A percentile compares a stretch with the other conserved stretches of the same genome.
Conservation (phyloP, 2,888 invertebrate genomes). For the Tipula helvola region DNA sequence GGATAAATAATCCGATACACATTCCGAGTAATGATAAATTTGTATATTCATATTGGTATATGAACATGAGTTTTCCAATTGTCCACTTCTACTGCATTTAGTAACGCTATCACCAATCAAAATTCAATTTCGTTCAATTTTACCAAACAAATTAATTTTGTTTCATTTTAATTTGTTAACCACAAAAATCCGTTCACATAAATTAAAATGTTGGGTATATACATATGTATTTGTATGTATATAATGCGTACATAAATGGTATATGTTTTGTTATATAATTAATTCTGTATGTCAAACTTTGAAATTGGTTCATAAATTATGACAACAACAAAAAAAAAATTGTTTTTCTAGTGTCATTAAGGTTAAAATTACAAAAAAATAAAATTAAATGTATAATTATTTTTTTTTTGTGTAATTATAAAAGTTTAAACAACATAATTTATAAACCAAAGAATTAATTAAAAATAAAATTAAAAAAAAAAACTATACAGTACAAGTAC, state of each 20-base stretch:
- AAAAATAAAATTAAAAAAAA: not conserved
- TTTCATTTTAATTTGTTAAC: not conserved
- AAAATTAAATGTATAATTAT: not conserved
- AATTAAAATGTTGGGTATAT: not conserved
- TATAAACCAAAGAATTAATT: not conserved
- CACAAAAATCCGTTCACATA: not conserved
- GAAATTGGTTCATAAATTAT: not conserved
- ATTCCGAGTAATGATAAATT: not conserved
- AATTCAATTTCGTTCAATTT: not conserved
- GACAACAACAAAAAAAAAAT: not conserved
- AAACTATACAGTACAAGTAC: not conserved
- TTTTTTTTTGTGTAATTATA: not conserved
- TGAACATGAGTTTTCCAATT: not conserved
- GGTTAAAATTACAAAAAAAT: not conserved
- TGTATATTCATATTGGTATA: not conserved
- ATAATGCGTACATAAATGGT: not conserved
- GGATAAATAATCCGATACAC: not conserved
- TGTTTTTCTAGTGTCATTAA: not conserved
- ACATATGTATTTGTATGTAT: not conserved
- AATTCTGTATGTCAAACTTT: not conserved
- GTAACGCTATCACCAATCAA: not conserved
- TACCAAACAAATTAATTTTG: not conserved
- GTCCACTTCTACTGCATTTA: not conserved
- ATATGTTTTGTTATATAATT: not conserved
- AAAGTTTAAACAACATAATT: not conserved